Evolutionary conservation across 1,140 invertebrate genomes (phyloP).

Genomic region (Scaptomyza hsui): DNA sequence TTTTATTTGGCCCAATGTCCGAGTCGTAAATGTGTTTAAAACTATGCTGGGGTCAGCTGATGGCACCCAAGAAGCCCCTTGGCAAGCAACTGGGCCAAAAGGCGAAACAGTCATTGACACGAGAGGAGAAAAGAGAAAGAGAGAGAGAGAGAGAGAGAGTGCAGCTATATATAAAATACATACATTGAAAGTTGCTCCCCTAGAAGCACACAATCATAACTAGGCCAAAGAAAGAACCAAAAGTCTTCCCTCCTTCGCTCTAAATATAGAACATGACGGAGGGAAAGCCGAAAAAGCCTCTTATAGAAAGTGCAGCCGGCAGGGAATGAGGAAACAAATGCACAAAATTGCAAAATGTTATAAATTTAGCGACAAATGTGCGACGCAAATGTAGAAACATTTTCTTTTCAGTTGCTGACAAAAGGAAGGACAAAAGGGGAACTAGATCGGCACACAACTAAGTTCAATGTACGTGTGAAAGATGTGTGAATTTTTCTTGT

Average conservation of each 20-base stretch:
- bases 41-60: conserved; percentile 75
- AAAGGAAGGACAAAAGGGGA: not conserved
- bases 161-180: conserved; percentile 37
- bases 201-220: conserved; percentile 53
- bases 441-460: conserved; percentile 33
- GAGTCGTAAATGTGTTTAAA: conserved; percentile 65
- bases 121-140: conserved; percentile 29
- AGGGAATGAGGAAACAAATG: conserved; percentile 76
- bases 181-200: conserved; percentile 32
- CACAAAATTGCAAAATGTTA: conserved; percentile 50
- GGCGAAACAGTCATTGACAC: conserved; percentile 78
- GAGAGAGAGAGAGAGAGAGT: not conserved
- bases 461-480: conserved; percentile 72
- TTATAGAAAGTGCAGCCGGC: conserved; percentile 38
- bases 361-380: conserved; percentile 70
- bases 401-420: too few species aligned
- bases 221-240: conserved; percentile 49
- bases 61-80: conserved; percentile 21
- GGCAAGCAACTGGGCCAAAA: conserved; percentile 69
- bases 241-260: conserved; percentile 11
- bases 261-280: conserved; percentile 66
- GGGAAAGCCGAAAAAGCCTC: not conserved
- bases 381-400: conserved; percentile 48
- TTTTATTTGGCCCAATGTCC: conserved; percentile 77
- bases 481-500: conserved; percentile 41